These are phyloP conservation scores for Dasypogon diadema DNA, from an alignment of 2,888 invertebrate species.

Conservation along the genomic window DNA sequence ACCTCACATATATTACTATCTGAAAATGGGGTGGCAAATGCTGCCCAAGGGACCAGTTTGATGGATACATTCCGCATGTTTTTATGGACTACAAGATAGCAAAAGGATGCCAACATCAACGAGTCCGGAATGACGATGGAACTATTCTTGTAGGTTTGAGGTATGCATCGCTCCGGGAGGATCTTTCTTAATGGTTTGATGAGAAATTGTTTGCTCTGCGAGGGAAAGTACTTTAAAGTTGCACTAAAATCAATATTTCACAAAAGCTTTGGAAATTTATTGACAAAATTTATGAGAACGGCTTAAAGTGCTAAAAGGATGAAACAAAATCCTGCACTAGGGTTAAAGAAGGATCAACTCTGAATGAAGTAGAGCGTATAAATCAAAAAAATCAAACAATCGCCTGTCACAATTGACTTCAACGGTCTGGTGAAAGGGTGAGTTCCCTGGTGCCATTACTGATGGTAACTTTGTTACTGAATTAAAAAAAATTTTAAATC, in stretches of 20 bases:
- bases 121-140: conserved; percentile 44
- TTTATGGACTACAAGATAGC: conserved; percentile 53
- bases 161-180: conserved; percentile 12
- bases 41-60: conserved; percentile 67
- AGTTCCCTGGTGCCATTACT: not conserved
- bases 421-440: conserved; percentile 15
- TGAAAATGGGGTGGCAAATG: conserved; percentile 68
- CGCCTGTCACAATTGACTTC: conserved; percentile 12
- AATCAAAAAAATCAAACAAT: conserved; percentile 47
- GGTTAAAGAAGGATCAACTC: conserved; percentile 30
- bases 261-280: not conserved
- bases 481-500: conserved; percentile 39
- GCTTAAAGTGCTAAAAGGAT: conserved; percentile 9
- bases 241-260: conserved; percentile 2
- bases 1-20: conserved; percentile 58
- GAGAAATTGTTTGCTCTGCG: conserved; percentile 20
- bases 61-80: conserved; percentile 63
- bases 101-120: conserved; percentile 39
- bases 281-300: conserved; percentile 15
- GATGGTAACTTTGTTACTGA: not conserved
- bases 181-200: conserved; percentile 21
- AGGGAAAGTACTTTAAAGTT: conserved; percentile 3
- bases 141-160: conserved; percentile 10
- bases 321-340: conserved; percentile 15
- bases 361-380: conserved; percentile 35